Base-by-base conservation (phyloP, 2,113 vertebrate genomes). In the Halcyon senegalensis region DNA sequence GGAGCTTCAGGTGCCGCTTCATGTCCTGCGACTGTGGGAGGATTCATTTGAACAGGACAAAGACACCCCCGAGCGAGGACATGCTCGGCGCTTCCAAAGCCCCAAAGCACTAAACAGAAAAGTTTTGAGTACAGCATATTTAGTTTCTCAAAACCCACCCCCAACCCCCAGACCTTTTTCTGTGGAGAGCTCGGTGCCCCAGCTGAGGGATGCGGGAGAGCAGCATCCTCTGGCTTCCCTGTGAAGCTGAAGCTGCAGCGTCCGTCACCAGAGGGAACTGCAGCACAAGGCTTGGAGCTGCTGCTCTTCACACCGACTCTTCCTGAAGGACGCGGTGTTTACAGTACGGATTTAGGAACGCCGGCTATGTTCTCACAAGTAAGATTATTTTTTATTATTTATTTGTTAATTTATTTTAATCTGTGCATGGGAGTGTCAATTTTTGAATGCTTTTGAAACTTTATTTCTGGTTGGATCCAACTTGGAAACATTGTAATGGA, bases 221-320 rank as follows among this genome's bases (percentile, higher is more conserved):
- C 50, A 62, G 10, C 25, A 15, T 31, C 75, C 25, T 13, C n/a
- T 3, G 58, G 16, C 1, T 3, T 55, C n/a, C 51, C 77, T 43
- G 46, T 4, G 4, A 41, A 7, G 13, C 30, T 48, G 93, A 72
- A 39, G 30, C 75, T 84, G 78, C 73, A 7, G 30, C 0, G 18
- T 11, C 88, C 85, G 95, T 85, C 96, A 8, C 91, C 20, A 93
- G 95, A 89, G 95, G 96, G 95, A 66, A 87, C 68, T 92, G 92
- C 82, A 95, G 85, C 92, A 35, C 85, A 43, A 56, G 53, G 0
- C 14, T 33, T 33, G 69, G 58, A 87, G 62, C 83, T 62, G 81
- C 69, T 77, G 27, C 1, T 62, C 77, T 5, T 30, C 89, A 13
- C 55, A 1, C 55, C 18, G 3, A 31, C 46, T 55, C 15, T 6